Evolutionary conservation across 2,113 vertebrate species (phyloP).

Genomic region (Prionailurus viverrinus): DNA sequence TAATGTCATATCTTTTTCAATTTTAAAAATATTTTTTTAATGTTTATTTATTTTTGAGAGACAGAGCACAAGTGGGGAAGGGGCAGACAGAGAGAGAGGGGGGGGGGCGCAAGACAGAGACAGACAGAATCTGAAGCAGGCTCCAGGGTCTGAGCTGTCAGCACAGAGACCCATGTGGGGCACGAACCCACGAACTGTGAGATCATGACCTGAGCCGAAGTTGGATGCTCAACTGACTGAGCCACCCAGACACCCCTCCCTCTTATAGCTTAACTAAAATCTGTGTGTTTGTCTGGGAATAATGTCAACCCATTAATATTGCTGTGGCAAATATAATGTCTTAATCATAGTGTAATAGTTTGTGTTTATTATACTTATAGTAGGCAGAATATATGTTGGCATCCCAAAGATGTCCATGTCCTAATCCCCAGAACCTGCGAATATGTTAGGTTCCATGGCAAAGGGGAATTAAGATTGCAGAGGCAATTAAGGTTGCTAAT

Average conservation of each 20-base stretch:
- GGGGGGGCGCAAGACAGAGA: too few relatives aligned
- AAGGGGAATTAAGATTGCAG: slow-evolving; percentile 10
- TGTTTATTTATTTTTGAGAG: too few relatives aligned
- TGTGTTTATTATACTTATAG: background rate
- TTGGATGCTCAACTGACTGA: too few relatives aligned
- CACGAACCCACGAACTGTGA: too few relatives aligned
- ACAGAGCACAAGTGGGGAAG: too few relatives aligned
- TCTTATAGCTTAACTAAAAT: background rate
- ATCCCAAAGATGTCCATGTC: background rate
- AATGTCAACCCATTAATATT: slow-evolving; percentile 20
- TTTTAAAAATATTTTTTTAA: too few relatives aligned
- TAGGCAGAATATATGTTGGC: background rate
- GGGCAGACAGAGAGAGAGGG: too few relatives aligned
- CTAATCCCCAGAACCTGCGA: background rate
- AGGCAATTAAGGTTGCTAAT: background rate
- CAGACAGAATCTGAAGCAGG: too few relatives aligned
- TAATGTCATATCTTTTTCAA: background rate
- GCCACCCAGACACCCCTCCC: too few relatives aligned
- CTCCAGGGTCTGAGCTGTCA: too few relatives aligned
- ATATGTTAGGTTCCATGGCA: background rate
- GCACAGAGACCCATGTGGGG: too few relatives aligned
- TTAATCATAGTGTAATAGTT: background rate
- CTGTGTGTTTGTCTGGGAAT: background rate
- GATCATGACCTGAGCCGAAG: too few relatives aligned
- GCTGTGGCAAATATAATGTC: background rate